Conservation (phyloP, 2,113 vertebrate species). For the Clarias macrocephalus region DNA sequence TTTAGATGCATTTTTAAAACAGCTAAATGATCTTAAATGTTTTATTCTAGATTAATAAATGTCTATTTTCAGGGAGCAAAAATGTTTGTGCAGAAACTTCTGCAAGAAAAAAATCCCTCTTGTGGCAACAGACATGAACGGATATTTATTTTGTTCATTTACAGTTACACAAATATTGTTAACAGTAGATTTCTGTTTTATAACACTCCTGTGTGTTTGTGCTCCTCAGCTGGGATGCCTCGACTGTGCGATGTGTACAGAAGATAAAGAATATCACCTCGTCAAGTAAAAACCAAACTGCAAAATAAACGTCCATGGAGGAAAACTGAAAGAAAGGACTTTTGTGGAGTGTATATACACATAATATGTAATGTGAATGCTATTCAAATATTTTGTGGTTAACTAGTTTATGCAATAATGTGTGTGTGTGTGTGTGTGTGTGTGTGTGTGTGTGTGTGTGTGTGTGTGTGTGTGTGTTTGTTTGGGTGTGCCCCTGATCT, state of each 20-base stretch:
- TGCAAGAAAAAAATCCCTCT: not conserved
- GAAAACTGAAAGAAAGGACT: not conserved
- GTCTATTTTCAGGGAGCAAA: not conserved
- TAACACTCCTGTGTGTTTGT: constrained; percentile 13
- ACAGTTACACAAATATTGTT: not conserved
- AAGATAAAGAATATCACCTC: constrained; percentile 18
- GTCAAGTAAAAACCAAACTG: not conserved
- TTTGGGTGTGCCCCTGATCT: not conserved
- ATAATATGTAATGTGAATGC: constrained; percentile 8
- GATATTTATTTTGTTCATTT: constrained; percentile 2
- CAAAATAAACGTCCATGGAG: not conserved
- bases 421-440: not conserved
- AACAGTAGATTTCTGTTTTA: not conserved
- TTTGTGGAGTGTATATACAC: not conserved
- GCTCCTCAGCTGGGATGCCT: constrained; percentile 54
- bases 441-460: not conserved
- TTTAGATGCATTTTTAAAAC: not conserved
- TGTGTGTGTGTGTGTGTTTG: not conserved
- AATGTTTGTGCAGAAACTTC: not conserved
- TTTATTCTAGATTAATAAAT: not conserved
- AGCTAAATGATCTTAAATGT: not conserved
- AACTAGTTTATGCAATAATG: not conserved
- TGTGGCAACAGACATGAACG: not conserved
- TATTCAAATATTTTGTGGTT: not conserved
- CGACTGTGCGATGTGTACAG: constrained; percentile 12